Evolutionary conservation across 2,113 vertebrate species (phyloP).

Genomic region (Platysteira castanea): DNA sequence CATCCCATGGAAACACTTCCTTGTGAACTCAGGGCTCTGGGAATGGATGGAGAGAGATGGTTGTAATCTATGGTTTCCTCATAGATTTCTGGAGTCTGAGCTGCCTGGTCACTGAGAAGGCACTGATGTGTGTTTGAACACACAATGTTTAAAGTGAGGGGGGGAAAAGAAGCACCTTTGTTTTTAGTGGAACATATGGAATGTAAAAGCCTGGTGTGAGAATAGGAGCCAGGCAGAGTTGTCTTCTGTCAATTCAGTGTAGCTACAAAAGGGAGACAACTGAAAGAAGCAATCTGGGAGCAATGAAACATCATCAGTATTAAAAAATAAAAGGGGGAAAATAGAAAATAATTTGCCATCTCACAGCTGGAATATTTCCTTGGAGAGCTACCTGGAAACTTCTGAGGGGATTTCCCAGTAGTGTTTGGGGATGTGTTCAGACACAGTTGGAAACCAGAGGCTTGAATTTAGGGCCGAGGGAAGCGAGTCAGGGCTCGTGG

Average conservation of each 20-base stretch:
- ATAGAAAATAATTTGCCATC: background rate
- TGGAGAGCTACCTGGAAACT: background rate
- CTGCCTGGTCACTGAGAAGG: background rate
- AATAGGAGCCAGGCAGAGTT: background rate
- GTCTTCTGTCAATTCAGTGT: background rate
- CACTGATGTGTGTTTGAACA: background rate
- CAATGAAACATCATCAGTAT: background rate
- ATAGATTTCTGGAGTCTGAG: background rate
- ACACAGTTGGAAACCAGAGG: background rate
- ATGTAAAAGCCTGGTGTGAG: background rate
- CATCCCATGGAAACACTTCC: background rate
- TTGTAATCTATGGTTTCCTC: background rate
- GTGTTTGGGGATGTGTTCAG: background rate
- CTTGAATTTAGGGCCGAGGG: background rate
- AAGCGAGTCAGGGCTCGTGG: background rate
- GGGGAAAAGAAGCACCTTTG: background rate
- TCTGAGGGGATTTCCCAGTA: background rate
- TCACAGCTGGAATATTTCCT: background rate
- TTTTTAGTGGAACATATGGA: background rate
- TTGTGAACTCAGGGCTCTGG: background rate
- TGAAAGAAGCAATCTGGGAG: background rate
- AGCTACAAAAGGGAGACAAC: background rate
- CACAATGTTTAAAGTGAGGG: background rate
- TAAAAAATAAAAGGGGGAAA: background rate
- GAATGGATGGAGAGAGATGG: background rate